Percentiles rank a stretch among this genome's conserved stretches.
Evolutionary conservation across 2,797 vertebrate genomes (phyloP).

Genomic region (Carapus acus): DNA sequence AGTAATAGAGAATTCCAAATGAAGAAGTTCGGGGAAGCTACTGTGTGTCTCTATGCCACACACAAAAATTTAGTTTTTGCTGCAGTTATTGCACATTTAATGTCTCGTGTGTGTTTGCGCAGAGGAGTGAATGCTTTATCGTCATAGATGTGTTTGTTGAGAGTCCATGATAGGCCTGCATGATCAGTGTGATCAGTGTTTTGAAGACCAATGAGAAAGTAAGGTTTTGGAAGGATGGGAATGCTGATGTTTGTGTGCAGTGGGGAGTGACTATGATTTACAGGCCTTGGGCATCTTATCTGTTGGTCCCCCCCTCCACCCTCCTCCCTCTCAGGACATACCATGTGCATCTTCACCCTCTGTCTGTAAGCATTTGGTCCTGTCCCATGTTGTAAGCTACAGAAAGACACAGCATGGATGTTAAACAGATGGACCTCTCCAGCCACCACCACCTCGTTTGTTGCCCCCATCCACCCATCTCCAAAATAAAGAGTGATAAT

Average conservation of each 20-base stretch:
- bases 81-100: conserved; percentile 33
- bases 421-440: conserved; percentile 80
- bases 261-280: conserved; percentile 79
- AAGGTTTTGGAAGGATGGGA: conserved; percentile 59
- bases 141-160: conserved; percentile 55
- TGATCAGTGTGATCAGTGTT: conserved; percentile 63
- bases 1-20: too few relatives aligned
- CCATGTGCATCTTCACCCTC: conserved; percentile 4
- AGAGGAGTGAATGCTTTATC: conserved; percentile 57
- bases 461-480: conserved; percentile 55
- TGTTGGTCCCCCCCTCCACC: conserved; percentile 38
- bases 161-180: conserved; percentile 55
- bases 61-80: not conserved
- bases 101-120: conserved; percentile 35
- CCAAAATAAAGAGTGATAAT: conserved; percentile 87
- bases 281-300: conserved; percentile 80
- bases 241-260: conserved; percentile 66
- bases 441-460: conserved; percentile 41
- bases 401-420: conserved; percentile 62
- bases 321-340: conserved; percentile 32
- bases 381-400: conserved; percentile 43
- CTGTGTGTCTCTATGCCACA: too few relatives aligned
- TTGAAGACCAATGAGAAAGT: conserved; percentile 54
- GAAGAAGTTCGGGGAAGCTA: too few relatives aligned
- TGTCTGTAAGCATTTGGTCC: conserved; percentile 23